Percentiles rank a stretch among this genome's conserved stretches.
These are phyloP conservation scores for Sphaerophoria rueppellii DNA, from an alignment of 2,888 invertebrate species.

Conservation along the genomic window DNA sequence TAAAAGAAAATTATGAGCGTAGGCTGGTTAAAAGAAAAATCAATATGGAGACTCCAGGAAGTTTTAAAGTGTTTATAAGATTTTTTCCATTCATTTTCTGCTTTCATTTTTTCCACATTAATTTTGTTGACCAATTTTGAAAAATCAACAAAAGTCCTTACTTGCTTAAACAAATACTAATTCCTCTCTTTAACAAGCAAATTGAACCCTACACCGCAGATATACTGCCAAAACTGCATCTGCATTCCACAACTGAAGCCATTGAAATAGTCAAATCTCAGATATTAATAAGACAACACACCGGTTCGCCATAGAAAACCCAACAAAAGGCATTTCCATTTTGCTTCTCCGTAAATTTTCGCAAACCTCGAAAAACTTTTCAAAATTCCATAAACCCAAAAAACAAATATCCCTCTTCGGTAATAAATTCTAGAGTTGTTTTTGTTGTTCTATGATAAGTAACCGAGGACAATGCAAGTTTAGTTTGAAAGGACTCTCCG, in stretches of 20 bases:
- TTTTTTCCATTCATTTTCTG: no score
- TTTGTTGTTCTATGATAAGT: slow-evolving; percentile 10
- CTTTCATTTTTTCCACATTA: no score
- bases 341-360: slow-evolving; percentile 3
- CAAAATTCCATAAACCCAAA: slow-evolving; percentile 17
- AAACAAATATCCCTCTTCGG: slow-evolving; percentile 32
- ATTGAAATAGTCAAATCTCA: neutral
- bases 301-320: neutral
- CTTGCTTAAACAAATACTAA: no score
- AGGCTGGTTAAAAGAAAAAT: no score
- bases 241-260: neutral
- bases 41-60: no score
- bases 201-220: no score
- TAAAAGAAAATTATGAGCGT: no score
- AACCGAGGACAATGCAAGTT: neutral
- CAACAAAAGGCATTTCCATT: slow-evolving; percentile 19
- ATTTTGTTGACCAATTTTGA: no score
- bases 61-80: no score
- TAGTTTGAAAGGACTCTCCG: neutral
- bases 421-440: slow-evolving; percentile 15
- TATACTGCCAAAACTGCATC: neutral
- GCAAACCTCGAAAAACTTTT: slow-evolving; percentile 6
- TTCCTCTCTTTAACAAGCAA: no score
- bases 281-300: neutral
- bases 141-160: no score